Percentiles rank a stretch among this genome's conserved stretches.
Conservation (phyloP, 2,113 vertebrate species). For the Serilophus lunatus region DNA sequence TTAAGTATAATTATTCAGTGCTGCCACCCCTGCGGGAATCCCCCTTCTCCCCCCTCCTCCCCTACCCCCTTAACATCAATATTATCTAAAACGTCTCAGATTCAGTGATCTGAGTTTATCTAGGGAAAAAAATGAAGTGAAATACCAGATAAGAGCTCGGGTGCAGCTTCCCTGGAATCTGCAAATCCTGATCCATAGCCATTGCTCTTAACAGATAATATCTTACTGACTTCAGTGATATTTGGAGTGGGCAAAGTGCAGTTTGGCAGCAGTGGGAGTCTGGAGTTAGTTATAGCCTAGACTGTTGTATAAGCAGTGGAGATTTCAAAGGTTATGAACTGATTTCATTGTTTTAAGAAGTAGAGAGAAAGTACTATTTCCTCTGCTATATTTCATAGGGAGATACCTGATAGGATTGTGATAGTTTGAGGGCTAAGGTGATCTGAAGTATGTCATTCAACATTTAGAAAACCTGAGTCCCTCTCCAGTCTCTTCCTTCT, state of each 20-base stretch:
- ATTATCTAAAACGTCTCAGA: not conserved
- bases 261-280: not conserved
- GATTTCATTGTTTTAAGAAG: not conserved
- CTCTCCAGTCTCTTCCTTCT: not conserved
- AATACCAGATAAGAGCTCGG: not conserved
- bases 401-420: not conserved
- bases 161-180: not conserved
- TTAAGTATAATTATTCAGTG: not conserved
- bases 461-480: not conserved
- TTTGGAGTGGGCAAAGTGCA: not conserved
- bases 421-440: not conserved
- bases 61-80: not conserved
- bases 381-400: not conserved
- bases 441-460: not conserved
- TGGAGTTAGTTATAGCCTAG: not conserved
- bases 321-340: not conserved
- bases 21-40: not conserved
- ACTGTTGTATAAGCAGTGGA: not conserved
- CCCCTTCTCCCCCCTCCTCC: no score
- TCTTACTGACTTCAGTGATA: not conserved
- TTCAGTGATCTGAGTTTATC: not conserved
- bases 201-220: not conserved
- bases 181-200: not conserved
- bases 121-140: not conserved
- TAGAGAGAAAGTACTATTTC: not conserved